A percentile compares a stretch with the other conserved stretches of the same genome.
These are phyloP conservation scores for Antheraea yamamai DNA, from an alignment of 2,888 invertebrate genomes.

Conservation along the genomic window DNA sequence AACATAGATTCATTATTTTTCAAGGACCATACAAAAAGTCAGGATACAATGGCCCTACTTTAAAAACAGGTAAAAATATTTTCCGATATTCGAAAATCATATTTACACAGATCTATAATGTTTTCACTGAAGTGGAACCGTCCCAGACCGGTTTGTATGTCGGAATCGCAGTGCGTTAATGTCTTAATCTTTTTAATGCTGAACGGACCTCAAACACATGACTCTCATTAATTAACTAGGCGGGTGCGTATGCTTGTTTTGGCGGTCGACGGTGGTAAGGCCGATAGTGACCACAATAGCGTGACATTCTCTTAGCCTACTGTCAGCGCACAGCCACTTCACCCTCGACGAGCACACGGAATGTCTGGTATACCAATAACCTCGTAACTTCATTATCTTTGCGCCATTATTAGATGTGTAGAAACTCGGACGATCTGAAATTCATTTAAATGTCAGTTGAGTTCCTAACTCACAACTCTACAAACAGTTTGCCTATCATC, in stretches of 20 bases:
- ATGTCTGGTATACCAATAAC: constrained; percentile 70
- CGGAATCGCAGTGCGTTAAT: background rate
- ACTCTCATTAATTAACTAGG: constrained; percentile 41
- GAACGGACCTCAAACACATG: background rate
- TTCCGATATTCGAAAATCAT: background rate
- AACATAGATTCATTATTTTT: background rate
- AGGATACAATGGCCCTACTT: background rate
- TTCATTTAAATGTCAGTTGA: background rate
- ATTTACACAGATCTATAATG: background rate
- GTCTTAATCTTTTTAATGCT: background rate
- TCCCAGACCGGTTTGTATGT: background rate
- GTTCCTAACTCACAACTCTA: background rate
- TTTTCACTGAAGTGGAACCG: background rate
- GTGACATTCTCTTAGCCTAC: constrained; percentile 61
- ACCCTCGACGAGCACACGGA: constrained; percentile 74
- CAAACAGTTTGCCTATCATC: background rate
- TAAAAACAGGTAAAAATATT: background rate
- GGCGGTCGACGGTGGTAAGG: constrained; percentile 62
- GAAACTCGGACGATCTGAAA: constrained; percentile 64
- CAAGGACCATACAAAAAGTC: too few species aligned
- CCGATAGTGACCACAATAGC: constrained; percentile 73
- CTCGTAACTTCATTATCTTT: constrained; percentile 66
- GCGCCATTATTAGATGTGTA: constrained; percentile 69
- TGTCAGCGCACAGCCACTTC: constrained; percentile 71
- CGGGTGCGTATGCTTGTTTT: constrained; percentile 68